A percentile compares a stretch with the other conserved stretches of the same genome.
These are phyloP conservation scores for Notoglanidium macrostoma DNA, from an alignment of 2,797 vertebrate species.

Conservation along the genomic window DNA sequence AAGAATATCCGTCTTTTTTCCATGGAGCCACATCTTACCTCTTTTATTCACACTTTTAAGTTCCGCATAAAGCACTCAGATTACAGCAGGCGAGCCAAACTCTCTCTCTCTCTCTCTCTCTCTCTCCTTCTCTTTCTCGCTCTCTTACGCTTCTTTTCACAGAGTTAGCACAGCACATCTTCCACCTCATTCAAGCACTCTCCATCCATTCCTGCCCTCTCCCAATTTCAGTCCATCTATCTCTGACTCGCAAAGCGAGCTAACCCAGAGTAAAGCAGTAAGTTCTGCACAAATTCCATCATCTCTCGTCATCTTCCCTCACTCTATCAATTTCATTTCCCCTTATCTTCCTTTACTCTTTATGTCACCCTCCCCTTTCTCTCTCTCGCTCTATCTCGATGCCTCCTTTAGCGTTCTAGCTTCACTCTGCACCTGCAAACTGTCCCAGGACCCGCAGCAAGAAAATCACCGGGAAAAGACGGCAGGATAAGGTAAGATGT, in stretches of 20 bases:
- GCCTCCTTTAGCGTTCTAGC: conserved; percentile 22
- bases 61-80: conserved; percentile 35
- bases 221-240: not conserved
- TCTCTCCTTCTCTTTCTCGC: not conserved
- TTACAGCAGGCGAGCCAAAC: not conserved
- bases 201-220: not conserved
- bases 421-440: conserved; percentile 39
- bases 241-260: not conserved
- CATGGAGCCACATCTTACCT: not conserved
- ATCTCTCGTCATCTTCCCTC: not conserved
- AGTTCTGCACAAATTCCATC: not conserved
- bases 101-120: not conserved
- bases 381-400: conserved; percentile 5
- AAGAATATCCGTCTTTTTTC: not conserved
- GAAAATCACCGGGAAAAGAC: conserved; percentile 3
- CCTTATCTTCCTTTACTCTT: not conserved
- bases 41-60: conserved; percentile 28
- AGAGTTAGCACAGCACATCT: not conserved
- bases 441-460: conserved; percentile 28
- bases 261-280: not conserved
- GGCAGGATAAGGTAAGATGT: conserved; percentile 12
- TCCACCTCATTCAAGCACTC: not conserved
- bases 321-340: not conserved
- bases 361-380: not conserved
- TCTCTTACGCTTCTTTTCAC: not conserved